Evolutionary conservation across 2,113 vertebrate species (phyloP).

Genomic region (western clawed frog (Xenopus tropicalis)): DNA sequence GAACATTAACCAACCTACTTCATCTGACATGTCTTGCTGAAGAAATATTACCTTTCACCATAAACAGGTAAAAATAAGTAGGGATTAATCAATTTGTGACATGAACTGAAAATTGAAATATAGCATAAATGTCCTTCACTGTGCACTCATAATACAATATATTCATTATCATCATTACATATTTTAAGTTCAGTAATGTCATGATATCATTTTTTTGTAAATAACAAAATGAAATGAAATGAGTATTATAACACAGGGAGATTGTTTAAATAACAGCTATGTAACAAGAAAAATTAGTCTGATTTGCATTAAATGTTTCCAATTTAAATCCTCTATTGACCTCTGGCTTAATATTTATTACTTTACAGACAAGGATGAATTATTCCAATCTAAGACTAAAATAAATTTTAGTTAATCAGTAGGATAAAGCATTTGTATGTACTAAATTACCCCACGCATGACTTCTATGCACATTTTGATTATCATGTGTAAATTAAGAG

Average conservation of each 20-base stretch:
- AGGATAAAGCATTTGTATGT: not conserved
- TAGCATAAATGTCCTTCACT: conserved; percentile 33
- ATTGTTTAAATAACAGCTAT: conserved; percentile 19
- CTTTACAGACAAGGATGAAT: conserved; percentile 16
- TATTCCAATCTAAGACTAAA: conserved; percentile 12
- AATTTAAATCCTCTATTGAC: conserved; percentile 14
- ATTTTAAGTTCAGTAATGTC: not conserved
- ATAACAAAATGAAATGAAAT: conserved; percentile 9
- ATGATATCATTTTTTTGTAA: conserved; percentile 16
- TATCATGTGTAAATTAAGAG: no score
- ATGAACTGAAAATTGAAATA: not conserved
- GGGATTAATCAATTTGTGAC: no score
- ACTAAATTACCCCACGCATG: no score
- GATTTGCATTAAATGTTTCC: conserved; percentile 15
- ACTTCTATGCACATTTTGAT: no score
- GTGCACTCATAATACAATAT: conserved; percentile 27
- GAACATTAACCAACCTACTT: no score
- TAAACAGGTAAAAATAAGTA: no score
- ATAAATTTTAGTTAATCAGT: conserved; percentile 4
- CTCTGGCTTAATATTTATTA: conserved; percentile 32
- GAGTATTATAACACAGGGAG: conserved; percentile 17
- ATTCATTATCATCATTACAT: conserved; percentile 33
- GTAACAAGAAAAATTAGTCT: conserved; percentile 17
- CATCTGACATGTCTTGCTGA: no score
- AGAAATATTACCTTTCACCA: no score